Percentiles rank a stretch among this genome's conserved stretches.
Evolutionary conservation across 2,888 invertebrate species (phyloP).

Genomic region (Acrobeloides nanus): DNA sequence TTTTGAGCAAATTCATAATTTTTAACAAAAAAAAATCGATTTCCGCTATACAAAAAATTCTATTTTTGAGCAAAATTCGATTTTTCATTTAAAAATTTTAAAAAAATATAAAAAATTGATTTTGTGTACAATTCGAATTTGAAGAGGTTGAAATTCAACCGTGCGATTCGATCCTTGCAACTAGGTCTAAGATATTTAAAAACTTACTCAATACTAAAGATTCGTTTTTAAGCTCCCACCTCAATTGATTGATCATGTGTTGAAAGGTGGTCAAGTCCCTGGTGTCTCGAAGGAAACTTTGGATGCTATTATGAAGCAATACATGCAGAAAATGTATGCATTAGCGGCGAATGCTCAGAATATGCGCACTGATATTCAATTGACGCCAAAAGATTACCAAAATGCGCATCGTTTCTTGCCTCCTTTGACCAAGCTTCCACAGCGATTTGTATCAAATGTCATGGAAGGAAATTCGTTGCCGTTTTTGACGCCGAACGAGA

Average conservation of each 20-base stretch:
- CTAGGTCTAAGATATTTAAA: background rate
- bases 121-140: too few species aligned
- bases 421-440: slow-evolving; percentile 35
- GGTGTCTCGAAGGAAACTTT: slow-evolving; percentile 41
- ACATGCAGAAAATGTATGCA: slow-evolving; percentile 38
- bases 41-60: background rate
- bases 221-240: slow-evolving; percentile 36
- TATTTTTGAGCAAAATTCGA: too few species aligned
- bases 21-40: too few species aligned
- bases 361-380: slow-evolving; percentile 3
- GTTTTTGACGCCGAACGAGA: slow-evolving; percentile 30
- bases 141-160: too few species aligned
- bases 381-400: slow-evolving; percentile 1
- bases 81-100: too few species aligned
- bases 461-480: slow-evolving; percentile 34
- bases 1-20: too few species aligned
- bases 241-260: slow-evolving; percentile 40
- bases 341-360: slow-evolving; percentile 35
- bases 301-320: slow-evolving; percentile 37
- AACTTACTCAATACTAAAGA: background rate
- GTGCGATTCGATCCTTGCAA: background rate
- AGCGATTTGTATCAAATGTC: slow-evolving; percentile 29
- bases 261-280: slow-evolving; percentile 50
- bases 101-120: slow-evolving; percentile 7
- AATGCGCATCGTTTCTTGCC: slow-evolving; percentile 20